Conservation (phyloP, 2,797 vertebrate genomes). For the Aphelocoma californica region DNA sequence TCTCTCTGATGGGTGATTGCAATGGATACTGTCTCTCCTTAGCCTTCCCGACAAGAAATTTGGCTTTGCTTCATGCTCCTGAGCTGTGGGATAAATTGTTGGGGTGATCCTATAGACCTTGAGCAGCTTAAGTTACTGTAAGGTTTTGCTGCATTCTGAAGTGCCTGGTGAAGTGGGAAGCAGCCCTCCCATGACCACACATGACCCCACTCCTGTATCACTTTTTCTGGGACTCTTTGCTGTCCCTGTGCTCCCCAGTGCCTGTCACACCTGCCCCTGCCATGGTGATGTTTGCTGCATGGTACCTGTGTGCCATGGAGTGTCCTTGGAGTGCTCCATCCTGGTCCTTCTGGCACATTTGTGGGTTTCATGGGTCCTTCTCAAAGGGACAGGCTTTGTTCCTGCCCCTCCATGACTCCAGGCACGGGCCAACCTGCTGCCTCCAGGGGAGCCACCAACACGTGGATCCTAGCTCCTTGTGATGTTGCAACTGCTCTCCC, state of each 20-base stretch:
- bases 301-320: too few species aligned
- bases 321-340: background rate
- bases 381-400: background rate
- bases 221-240: background rate
- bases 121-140: background rate
- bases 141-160: background rate
- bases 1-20: background rate
- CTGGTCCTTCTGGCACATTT: background rate
- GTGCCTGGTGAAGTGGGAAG: background rate
- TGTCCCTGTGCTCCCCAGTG: background rate
- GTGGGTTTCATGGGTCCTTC: background rate
- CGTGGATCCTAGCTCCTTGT: fast-evolving
- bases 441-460: background rate
- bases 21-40: background rate
- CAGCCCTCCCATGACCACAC: fast-evolving
- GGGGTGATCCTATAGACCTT: background rate
- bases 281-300: background rate
- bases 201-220: fast-evolving
- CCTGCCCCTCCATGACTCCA: background rate
- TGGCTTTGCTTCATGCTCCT: background rate
- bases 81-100: background rate
- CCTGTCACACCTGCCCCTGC: background rate
- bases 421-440: background rate
- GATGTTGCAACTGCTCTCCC: background rate
- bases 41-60: background rate